Percentiles rank a stretch among this genome's conserved stretches.
Conservation (phyloP, 2,797 vertebrate species). For the Eulemur mongoz region DNA sequence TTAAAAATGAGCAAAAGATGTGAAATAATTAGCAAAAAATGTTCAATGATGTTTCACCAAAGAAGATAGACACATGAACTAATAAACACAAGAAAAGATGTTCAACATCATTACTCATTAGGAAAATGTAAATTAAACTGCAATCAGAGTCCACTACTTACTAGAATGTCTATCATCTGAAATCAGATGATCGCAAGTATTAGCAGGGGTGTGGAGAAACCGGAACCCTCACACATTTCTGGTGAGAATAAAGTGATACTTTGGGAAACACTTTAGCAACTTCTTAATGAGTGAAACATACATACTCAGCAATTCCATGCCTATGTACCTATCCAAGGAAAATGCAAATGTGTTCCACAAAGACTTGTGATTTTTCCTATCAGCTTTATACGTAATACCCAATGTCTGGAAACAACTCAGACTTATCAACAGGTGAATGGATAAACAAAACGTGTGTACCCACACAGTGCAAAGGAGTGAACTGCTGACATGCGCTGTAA, state of each 20-base stretch:
- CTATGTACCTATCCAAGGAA: not conserved
- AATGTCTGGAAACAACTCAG: not conserved
- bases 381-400: not conserved
- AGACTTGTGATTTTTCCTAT: not conserved
- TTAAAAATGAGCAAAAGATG: slow-evolving; percentile 11
- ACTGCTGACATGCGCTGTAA: rapidly evolving
- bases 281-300: not conserved
- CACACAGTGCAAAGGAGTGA: not conserved
- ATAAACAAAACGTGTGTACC: too few species aligned
- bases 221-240: not conserved
- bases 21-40: not conserved
- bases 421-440: not conserved
- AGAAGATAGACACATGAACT: not conserved
- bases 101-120: not conserved
- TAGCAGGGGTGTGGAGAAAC: not conserved
- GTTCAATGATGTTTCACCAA: not conserved
- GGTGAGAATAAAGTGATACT: not conserved
- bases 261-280: not conserved
- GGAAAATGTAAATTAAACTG: not conserved
- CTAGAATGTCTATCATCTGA: not conserved
- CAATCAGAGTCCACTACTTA: not conserved
- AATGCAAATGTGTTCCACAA: not conserved
- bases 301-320: not conserved
- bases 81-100: not conserved
- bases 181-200: rapidly evolving